These are phyloP conservation scores for Plebejus anna DNA, from an alignment of 2,888 invertebrate species.

Conservation along the genomic window DNA sequence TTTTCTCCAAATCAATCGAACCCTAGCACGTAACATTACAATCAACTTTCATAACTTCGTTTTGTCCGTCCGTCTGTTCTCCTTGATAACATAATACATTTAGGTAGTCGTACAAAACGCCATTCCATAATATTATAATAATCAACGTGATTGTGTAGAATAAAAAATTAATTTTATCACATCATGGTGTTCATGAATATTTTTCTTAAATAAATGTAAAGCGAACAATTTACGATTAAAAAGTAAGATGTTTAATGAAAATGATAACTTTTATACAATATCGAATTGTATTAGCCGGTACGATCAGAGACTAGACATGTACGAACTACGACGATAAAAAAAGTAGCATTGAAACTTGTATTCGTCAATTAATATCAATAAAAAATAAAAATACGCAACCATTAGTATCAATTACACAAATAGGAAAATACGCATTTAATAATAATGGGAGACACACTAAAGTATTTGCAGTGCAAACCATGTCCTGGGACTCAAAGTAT, in stretches of 20 bases:
- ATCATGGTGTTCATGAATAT: too few species aligned
- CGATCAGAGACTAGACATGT: too few species aligned
- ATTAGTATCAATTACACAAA: background rate
- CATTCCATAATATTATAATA: background rate
- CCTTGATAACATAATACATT: background rate
- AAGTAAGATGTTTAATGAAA: too few species aligned
- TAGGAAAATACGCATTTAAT: slow-evolving; percentile 1
- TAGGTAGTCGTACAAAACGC: background rate
- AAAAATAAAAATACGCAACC: background rate
- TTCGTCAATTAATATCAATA: background rate
- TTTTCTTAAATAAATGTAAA: too few species aligned
- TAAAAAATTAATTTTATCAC: too few species aligned
- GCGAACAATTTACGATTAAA: too few species aligned
- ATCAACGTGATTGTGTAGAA: background rate
- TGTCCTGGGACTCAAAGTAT: too few species aligned
- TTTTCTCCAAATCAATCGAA: too few species aligned
- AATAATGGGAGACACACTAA: background rate
- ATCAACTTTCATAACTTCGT: background rate
- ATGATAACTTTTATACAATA: too few species aligned
- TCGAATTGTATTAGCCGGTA: background rate
- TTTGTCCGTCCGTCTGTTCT: background rate
- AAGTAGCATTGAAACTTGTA: background rate
- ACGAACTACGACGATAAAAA: background rate
- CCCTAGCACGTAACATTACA: too few species aligned
- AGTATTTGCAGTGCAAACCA: background rate